Conservation (phyloP, 1,140 invertebrate genomes). For the Dinothrombium tinctorium region DNA sequence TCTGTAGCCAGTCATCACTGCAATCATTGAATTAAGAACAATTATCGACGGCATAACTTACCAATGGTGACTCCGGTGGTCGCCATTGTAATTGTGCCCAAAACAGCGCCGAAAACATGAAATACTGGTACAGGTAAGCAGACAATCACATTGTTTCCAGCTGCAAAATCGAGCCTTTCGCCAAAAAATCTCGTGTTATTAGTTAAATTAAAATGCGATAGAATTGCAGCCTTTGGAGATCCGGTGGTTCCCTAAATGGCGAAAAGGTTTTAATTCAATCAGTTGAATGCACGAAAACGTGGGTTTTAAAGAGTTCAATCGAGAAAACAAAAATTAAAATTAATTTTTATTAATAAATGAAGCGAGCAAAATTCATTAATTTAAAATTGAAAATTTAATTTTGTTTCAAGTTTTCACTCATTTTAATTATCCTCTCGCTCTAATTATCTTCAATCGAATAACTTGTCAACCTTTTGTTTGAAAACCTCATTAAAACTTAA, state of each 20-base stretch:
- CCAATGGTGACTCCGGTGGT: background rate
- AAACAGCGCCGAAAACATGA: conserved; percentile 61
- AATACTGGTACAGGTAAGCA: conserved; percentile 71
- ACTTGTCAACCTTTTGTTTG: too few species aligned
- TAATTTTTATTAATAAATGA: background rate
- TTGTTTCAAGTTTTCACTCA: too few species aligned
- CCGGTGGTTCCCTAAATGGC: conserved; percentile 49
- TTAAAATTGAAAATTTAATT: too few species aligned
- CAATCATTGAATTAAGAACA: background rate
- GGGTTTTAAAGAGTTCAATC: background rate
- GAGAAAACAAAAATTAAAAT: background rate
- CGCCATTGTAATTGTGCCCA: conserved; percentile 30
- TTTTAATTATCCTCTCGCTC: too few species aligned
- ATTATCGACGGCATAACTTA: background rate
- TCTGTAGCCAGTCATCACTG: background rate
- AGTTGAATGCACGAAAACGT: too few species aligned
- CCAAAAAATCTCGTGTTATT: conserved; percentile 56
- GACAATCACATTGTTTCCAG: conserved; percentile 19
- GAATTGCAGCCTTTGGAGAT: conserved; percentile 55
- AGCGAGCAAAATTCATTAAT: too few species aligned
- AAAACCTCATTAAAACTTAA: too few species aligned
- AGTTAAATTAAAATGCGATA: conserved; percentile 55
- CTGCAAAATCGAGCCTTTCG: conserved; percentile 26
- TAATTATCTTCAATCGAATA: too few species aligned
- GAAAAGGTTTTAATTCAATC: background rate